Base-by-base conservation (phyloP, 2,797 vertebrate genomes). In the Dryobates pubescens region DNA sequence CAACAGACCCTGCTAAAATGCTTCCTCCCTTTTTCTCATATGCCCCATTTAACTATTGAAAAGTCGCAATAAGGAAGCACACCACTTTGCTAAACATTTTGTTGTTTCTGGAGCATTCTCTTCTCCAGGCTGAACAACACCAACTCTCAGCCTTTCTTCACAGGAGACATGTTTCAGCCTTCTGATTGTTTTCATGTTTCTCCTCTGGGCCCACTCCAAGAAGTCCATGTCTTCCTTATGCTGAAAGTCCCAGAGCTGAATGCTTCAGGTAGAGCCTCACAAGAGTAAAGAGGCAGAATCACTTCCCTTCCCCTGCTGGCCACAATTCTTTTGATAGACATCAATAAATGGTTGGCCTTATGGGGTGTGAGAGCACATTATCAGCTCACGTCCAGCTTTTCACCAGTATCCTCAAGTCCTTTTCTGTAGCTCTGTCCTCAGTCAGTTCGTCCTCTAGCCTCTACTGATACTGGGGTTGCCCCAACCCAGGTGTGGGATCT, bases 361-460 rank as follows among this genome's bases (percentile, higher is more conserved):
- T 19, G 12, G n/a, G 12, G n/a, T 24, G 27, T 2, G 1, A 30
- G 32, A 0, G 1, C 13, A 38, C 2, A 6, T 57, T 36, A 23
- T 24, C 23, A 51, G 23, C 12, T 3, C 38, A 30, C 24, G 45
- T 24, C 27, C 32, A 38, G 27, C 58, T 62, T 51, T 62, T 51
- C 27, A 17, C 19, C 45, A 62, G 16, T 51, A 51, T 27, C 20
- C 34, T 47, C 20, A 62, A 30, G 45, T 51, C 27, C 32, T 47
- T 47, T 43, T 38, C 19, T 30, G 17, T 27, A 51, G 73, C 17
- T 27, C 58, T 51, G 34, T 17, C 47, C 20, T 38, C 22, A 24
- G 29, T 23, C 4, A 23, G 9, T n/a, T 51, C 20, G 51, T 14
- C 58, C 5, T 16, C 32, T 20, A n/a, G 32, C 11, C 45, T 62